These are phyloP conservation scores for Panagrolaimus sp. DNA, from an alignment of 1,140 invertebrate species.

Conservation along the genomic window DNA sequence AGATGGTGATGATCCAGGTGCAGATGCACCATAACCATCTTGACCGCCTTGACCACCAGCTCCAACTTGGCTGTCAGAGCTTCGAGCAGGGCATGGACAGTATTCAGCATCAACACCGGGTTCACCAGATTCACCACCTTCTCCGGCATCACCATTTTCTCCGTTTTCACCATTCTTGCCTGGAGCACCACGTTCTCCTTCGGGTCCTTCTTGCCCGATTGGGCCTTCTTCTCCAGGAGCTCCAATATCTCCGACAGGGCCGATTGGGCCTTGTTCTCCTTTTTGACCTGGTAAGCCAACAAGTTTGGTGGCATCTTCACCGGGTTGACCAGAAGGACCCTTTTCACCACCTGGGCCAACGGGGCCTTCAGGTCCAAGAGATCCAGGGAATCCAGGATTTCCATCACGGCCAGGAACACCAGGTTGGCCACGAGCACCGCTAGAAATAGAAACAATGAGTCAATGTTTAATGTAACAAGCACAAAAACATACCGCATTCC, in stretches of 20 bases:
- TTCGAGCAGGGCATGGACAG: constrained; percentile 22
- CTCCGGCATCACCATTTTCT: constrained; percentile 16
- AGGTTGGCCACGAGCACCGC: constrained; percentile 41
- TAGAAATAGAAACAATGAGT: no score
- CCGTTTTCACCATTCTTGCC: constrained; percentile 21
- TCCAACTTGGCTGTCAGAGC: background rate
- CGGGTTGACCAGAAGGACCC: constrained; percentile 32
- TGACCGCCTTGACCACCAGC: no score
- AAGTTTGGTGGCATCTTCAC: constrained; percentile 35
- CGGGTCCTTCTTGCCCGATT: constrained; percentile 5
- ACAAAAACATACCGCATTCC: no score
- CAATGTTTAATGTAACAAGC: no score
- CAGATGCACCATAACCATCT: no score
- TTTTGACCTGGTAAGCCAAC: constrained; percentile 38
- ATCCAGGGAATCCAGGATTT: constrained; percentile 20
- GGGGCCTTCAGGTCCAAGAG: constrained; percentile 13
- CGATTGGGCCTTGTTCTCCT: constrained; percentile 7
- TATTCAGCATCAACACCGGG: constrained; percentile 28
- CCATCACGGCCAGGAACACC: constrained; percentile 45
- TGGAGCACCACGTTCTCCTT: constrained; percentile 2
- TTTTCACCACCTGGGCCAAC: constrained; percentile 23
- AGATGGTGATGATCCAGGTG: no score
- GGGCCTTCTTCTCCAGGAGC: constrained; percentile 24
- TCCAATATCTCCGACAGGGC: constrained; percentile 31
- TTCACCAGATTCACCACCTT: constrained; percentile 18